Evolutionary conservation across 2,797 vertebrate species (phyloP).

Genomic region (Chaetophractus vellerosus): DNA sequence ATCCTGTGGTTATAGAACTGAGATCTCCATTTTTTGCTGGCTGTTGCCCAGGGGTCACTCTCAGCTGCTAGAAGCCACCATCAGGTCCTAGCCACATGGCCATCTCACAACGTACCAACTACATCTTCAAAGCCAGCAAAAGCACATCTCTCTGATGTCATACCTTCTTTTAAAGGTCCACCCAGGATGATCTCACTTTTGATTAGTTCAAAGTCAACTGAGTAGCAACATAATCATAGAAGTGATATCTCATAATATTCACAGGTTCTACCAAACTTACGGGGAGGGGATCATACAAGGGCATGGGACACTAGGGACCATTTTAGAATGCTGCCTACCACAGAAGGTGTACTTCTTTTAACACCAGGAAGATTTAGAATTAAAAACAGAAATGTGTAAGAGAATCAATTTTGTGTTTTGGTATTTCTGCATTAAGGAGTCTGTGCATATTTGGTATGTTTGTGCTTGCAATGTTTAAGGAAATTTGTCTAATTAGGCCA

Average conservation of each 20-base stretch:
- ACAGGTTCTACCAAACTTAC: background rate
- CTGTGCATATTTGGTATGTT: background rate
- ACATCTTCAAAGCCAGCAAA: background rate
- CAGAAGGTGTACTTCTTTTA: background rate
- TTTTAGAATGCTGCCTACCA: background rate
- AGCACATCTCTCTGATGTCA: background rate
- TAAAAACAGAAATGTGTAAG: background rate
- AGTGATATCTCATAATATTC: constrained; percentile 11
- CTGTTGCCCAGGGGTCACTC: background rate
- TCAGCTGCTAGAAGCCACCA: no score
- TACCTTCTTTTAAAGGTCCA: background rate
- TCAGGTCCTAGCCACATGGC: background rate
- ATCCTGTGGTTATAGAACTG: background rate
- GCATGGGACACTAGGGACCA: background rate
- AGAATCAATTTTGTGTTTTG: background rate
- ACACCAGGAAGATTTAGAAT: background rate
- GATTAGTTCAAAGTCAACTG: constrained; percentile 25
- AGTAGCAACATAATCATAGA: constrained; percentile 19
- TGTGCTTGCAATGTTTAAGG: background rate
- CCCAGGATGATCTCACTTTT: background rate
- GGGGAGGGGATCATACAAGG: background rate
- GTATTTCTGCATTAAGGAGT: background rate
- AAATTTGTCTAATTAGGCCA: background rate
- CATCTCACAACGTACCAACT: background rate
- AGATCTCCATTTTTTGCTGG: background rate